These are phyloP conservation scores for Orgyia antiqua DNA, from an alignment of 2,888 invertebrate species.

Conservation along the genomic window DNA sequence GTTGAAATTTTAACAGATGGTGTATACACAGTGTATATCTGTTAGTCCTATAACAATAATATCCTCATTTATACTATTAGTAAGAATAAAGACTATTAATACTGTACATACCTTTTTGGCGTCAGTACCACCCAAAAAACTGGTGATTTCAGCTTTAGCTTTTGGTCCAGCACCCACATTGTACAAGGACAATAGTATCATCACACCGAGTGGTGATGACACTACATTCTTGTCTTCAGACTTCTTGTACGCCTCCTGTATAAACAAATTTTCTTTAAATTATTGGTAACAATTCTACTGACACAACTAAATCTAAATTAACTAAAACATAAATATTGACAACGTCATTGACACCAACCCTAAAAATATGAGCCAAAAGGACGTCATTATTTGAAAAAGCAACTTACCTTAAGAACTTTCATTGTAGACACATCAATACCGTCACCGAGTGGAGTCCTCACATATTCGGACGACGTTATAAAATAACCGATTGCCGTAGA, in stretches of 20 bases:
- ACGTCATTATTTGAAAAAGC: too few relatives aligned
- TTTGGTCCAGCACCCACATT: slow-evolving; percentile 27
- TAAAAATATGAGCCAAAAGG: too few relatives aligned
- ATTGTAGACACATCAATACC: slow-evolving; percentile 44
- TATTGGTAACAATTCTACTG: too few relatives aligned
- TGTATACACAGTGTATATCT: too few relatives aligned
- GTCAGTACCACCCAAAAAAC: slow-evolving; percentile 29
- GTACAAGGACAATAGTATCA: slow-evolving; percentile 37
- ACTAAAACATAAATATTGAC: too few relatives aligned
- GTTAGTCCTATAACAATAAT: too few relatives aligned
- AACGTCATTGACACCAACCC: too few relatives aligned
- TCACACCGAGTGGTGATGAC: slow-evolving; percentile 39
- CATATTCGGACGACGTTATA: slow-evolving; percentile 23
- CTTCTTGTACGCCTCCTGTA: slow-evolving; percentile 35
- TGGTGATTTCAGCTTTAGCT: slow-evolving; percentile 28
- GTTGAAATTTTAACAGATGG: too few relatives aligned
- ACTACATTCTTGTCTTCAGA: slow-evolving; percentile 39
- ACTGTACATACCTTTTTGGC: slow-evolving; percentile 24
- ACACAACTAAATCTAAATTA: too few relatives aligned
- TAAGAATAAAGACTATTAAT: background rate
- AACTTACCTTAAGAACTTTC: slow-evolving; percentile 40
- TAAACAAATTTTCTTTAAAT: too few relatives aligned
- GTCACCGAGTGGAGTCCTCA: slow-evolving; percentile 36
- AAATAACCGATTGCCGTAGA: too few relatives aligned
- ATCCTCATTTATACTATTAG: too few relatives aligned